Conservation (phyloP, 2,113 vertebrate species). For the Sus scrofa region T2T-Sscrofa CM000813.6:29890001-29890500, state of each 20-base stretch:
- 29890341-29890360: accelerated
- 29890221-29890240: background rate
- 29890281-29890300: background rate
- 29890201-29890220: background rate
- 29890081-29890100: background rate
- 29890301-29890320: background rate
- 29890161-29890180: background rate
- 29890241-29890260: background rate
- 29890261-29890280: background rate
- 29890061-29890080: background rate
- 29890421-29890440: background rate
- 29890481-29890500: background rate
- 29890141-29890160: background rate
- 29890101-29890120: background rate
- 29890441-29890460: too few relatives aligned
- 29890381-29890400: background rate
- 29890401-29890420: accelerated
- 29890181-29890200: background rate
- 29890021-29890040: background rate
- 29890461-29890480: background rate
- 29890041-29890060: background rate
- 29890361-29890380: background rate
- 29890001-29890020: background rate
- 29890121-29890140: background rate
- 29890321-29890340: background rate